Evolutionary conservation across 2,888 invertebrate species (phyloP).

Genomic region (Sclerodermus sp.): DNA sequence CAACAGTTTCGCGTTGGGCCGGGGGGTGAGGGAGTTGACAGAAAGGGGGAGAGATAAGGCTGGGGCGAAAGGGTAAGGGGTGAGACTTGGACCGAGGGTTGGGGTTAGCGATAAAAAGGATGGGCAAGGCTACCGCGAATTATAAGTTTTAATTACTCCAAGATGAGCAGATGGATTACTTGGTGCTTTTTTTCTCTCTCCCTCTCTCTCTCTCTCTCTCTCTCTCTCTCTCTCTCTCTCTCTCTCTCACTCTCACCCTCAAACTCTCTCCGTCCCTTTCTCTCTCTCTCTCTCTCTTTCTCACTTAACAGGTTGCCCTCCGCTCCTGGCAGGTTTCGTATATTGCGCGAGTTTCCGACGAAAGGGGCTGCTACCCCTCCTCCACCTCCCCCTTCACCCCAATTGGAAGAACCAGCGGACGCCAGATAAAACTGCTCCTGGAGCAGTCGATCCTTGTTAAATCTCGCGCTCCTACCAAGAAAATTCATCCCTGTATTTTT

Average conservation of each 20-base stretch:
- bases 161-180: conserved; percentile 51
- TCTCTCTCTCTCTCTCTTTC: background rate
- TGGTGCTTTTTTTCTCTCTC: conserved; percentile 30
- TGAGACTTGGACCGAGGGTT: background rate
- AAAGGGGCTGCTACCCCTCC: no score
- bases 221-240: no score
- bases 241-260: no score
- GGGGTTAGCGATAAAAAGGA: background rate
- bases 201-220: background rate
- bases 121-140: conserved; percentile 29
- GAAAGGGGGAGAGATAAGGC: background rate
- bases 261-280: background rate
- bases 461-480: background rate
- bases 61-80: background rate
- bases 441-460: background rate
- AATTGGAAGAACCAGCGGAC: no score
- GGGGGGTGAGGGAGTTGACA: background rate
- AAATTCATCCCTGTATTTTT: no score
- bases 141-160: conserved; percentile 53
- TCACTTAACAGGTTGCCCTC: background rate
- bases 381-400: no score
- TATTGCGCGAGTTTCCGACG: no score
- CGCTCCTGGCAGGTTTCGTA: no score
- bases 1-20: conserved; percentile 20
- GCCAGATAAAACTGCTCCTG: background rate